Percentiles rank a stretch among this genome's conserved stretches.
Conservation (phyloP, 2,888 invertebrate genomes). For the Podotricha telesiphe region DNA sequence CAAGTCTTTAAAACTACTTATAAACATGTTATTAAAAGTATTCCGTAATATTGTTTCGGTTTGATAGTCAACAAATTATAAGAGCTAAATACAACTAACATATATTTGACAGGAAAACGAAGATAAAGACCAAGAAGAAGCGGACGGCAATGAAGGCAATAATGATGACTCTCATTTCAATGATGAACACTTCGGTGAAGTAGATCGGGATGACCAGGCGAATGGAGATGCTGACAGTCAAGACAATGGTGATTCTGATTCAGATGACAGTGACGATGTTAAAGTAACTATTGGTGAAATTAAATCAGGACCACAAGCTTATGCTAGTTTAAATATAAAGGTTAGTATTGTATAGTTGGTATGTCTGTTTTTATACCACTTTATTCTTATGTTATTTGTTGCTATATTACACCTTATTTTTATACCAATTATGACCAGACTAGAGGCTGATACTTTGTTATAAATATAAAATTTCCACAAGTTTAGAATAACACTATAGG, state of each 20-base stretch:
- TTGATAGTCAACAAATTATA: background rate
- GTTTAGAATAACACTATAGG: too few species aligned
- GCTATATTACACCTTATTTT: too few species aligned
- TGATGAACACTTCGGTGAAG: slow-evolving; percentile 79
- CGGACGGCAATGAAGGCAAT: slow-evolving; percentile 71
- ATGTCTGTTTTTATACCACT: too few species aligned
- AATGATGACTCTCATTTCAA: slow-evolving; percentile 79
- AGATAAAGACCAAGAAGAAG: slow-evolving; percentile 77
- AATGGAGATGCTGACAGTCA: slow-evolving; percentile 78
- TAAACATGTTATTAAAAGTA: too few species aligned
- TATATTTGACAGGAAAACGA: slow-evolving; percentile 59
- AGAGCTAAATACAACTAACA: background rate
- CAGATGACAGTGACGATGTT: slow-evolving; percentile 92
- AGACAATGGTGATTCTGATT: slow-evolving; percentile 84
- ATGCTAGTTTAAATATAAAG: slow-evolving; percentile 89
- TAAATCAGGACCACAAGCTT: slow-evolving; percentile 88
- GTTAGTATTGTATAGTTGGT: slow-evolving; percentile 53
- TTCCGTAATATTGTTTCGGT: too few species aligned
- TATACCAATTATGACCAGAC: too few species aligned
- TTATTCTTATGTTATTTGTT: too few species aligned
- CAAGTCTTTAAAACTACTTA: too few species aligned
- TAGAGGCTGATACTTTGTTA: too few species aligned
- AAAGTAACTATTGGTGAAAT: slow-evolving; percentile 97
- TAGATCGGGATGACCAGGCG: slow-evolving; percentile 65
- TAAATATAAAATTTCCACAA: too few species aligned